Conservation (phyloP, 1,140 invertebrate species). For the Solenopsis invicta region DNA sequence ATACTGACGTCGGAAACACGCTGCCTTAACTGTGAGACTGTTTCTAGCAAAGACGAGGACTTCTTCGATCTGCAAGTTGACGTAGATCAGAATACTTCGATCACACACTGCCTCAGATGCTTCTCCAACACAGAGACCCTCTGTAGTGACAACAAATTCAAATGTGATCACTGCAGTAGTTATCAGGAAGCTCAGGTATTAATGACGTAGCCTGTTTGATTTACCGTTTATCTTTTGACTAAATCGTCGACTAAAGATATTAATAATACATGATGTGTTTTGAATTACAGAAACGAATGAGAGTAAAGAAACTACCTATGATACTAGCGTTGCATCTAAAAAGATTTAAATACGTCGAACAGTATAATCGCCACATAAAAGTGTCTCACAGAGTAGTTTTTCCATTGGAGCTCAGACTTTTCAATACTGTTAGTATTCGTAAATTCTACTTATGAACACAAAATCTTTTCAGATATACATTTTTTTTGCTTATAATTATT, state of each 20-base stretch:
- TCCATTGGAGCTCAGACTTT: conserved; percentile 98
- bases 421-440: conserved; percentile 94
- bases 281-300: conserved; percentile 95
- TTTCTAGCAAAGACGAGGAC: conserved; percentile 99
- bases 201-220: not conserved
- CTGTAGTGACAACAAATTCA: conserved; percentile 99
- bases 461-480: not conserved
- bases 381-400: conserved; percentile 99
- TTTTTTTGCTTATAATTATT: conserved; percentile 18
- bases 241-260: not conserved
- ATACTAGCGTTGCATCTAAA: conserved; percentile 99
- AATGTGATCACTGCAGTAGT: conserved; percentile 99
- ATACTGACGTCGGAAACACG: conserved; percentile 99
- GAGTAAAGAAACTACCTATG: conserved; percentile 99
- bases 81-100: conserved; percentile 99
- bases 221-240: not conserved
- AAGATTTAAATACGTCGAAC: conserved; percentile 99
- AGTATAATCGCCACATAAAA: conserved; percentile 99
- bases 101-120: conserved; percentile 98
- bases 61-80: conserved; percentile 99
- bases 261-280: conserved; percentile 1
- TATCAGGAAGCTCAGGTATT: conserved; percentile 98
- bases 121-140: conserved; percentile 99
- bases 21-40: conserved; percentile 99
- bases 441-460: not conserved